phyloP scores from a whole-genome alignment of 2,797 vertebrate species.

The Nothura maculosa region DNA sequence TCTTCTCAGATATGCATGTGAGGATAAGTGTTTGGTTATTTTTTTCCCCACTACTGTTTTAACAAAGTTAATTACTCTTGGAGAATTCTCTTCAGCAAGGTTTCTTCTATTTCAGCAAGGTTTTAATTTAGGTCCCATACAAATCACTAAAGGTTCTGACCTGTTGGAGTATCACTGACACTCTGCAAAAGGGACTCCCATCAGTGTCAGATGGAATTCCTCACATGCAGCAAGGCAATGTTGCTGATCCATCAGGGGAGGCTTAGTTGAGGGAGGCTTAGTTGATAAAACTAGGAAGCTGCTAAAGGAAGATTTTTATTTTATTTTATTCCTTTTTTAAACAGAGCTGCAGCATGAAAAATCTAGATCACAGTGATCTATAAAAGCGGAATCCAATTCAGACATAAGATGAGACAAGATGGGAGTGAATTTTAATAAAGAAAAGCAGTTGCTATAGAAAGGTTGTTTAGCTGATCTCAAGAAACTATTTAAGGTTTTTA shows the following conservation, averaged over 20 bases:
- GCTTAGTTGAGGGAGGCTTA: too few species aligned
- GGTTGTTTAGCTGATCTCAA: constrained; percentile 23
- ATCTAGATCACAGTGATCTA: background rate
- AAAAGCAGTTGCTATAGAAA: constrained; percentile 30
- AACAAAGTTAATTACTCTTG: background rate
- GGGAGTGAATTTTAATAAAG: constrained; percentile 15
- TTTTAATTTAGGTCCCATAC: background rate
- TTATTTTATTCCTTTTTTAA: background rate
- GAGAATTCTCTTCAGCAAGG: background rate
- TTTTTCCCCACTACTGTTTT: background rate
- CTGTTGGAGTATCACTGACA: background rate
- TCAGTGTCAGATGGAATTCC: constrained; percentile 15
- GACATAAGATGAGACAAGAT: constrained; percentile 21
- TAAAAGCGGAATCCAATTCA: constrained; percentile 4
- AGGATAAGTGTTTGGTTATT: background rate
- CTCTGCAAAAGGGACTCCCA: constrained; percentile 13
- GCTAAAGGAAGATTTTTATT: background rate
- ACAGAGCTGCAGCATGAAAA: background rate
- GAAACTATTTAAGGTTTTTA: constrained; percentile 11
- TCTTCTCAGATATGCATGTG: background rate
- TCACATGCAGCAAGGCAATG: background rate
- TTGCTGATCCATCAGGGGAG: background rate
- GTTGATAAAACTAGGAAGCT: background rate
- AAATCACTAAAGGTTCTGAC: background rate
- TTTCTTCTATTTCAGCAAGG: background rate